Percentiles rank a stretch among this genome's conserved stretches.
Evolutionary conservation across 2,113 vertebrate genomes (phyloP).

Genomic region (Athene cunicularia): DNA sequence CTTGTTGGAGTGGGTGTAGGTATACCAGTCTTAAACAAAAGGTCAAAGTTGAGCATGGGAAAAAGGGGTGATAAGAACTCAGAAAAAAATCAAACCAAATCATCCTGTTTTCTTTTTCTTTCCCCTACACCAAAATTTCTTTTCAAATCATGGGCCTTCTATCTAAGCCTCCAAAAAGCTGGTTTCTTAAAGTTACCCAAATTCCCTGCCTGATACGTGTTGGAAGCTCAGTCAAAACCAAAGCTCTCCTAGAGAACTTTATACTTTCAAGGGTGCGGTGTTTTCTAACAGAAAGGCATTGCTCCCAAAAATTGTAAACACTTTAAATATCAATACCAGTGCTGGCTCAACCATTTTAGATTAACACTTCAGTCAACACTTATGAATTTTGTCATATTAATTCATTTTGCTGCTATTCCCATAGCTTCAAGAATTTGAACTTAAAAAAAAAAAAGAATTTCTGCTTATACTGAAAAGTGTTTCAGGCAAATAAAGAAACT

Average conservation of each 20-base stretch:
- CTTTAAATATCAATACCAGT: not conserved
- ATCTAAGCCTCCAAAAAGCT: not conserved
- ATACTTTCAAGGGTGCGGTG: not conserved
- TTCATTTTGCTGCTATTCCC: not conserved
- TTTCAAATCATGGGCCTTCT: not conserved
- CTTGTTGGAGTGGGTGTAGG: not conserved
- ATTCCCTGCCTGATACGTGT: not conserved
- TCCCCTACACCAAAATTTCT: not conserved
- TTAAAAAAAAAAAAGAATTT: constrained; percentile 5
- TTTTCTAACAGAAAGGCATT: not conserved
- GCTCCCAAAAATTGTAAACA: not conserved
- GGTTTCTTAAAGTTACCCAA: not conserved
- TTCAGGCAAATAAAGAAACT: not conserved
- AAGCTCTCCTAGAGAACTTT: not conserved
- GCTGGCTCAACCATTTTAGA: not conserved
- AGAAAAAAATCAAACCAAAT: not conserved
- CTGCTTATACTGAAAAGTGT: not conserved
- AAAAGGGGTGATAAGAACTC: not conserved
- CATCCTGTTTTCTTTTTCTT: not conserved
- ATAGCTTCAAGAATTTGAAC: not conserved
- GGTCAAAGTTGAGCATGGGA: not conserved
- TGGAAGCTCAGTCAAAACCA: not conserved
- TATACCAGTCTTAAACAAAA: not conserved
- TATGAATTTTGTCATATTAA: not conserved
- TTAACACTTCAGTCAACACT: not conserved